Base-by-base conservation (phyloP, 2,113 vertebrate species). In the Neodon shergylaensis region DNA sequence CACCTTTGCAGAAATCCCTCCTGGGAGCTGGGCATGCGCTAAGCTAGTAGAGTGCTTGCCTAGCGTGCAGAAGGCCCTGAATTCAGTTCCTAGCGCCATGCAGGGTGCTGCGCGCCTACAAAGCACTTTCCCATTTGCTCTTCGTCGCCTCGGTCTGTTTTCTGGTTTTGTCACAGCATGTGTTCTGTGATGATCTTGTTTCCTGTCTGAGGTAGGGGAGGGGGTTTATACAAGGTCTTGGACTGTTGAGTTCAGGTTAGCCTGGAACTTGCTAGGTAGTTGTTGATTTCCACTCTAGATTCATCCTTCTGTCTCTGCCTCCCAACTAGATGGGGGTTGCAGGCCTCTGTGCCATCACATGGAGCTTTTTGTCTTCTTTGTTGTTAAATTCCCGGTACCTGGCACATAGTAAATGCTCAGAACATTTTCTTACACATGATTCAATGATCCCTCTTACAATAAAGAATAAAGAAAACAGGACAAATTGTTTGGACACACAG, bases 391-490 rank as follows among this genome's bases (percentile, higher is more conserved):
- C n/a, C 66, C 44, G 77, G 70, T 86, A 39, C 11, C 33, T 94
- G 22, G 19, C 31, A 77, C 31, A 36, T 54, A 90, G 68, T 91
- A 86, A 82, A n/a, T 94, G 54, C 33, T 92, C 52, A 90, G 10
- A 54, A 93, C 81, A n/a, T 84, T 28, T 39, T 83, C 88, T 88
- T 83, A 42, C 61, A 91, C 92, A 83, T 87, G 39, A 49, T 47
- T 68, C 39, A 66, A 5, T 47, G 17, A 44, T 33, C 16, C 24
- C 31, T 68, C n/a, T 93, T 24, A 58, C 54, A 58, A 58, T 58
- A 81, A 77, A 49, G n/a, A 96, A 74, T 96, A 73, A 77, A 49
- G n/a, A 96, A 74, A 95, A 73, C 63, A 95, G 22, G 49, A 72
- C 74, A 63, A 93, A 61, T 5, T 58, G 5, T 88, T 88, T 94